phyloP scores from a whole-genome alignment of 1,140 invertebrate genomes.

The Heliothis subflexa region DNA sequence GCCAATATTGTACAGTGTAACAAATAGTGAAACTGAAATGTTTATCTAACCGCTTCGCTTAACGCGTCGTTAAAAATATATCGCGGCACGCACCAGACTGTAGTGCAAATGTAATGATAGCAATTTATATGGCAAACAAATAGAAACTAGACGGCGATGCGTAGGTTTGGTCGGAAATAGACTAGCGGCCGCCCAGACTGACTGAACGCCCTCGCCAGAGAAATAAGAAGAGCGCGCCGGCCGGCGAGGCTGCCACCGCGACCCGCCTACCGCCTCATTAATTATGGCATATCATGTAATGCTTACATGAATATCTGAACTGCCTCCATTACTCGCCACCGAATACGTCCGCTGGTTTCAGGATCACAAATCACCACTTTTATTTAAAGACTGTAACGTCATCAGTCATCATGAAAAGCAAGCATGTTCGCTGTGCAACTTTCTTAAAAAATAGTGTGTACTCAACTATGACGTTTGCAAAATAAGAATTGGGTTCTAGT shows the following conservation, averaged over 20 bases:
- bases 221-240: slow-evolving; percentile 36
- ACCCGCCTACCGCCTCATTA: slow-evolving; percentile 43
- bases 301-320: slow-evolving; percentile 32
- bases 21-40: slow-evolving; percentile 45
- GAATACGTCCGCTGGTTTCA: background rate
- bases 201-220: slow-evolving; percentile 46
- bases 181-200: slow-evolving; percentile 50
- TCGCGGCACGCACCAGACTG: slow-evolving; percentile 52
- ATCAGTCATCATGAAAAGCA: background rate
- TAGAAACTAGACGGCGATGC: slow-evolving; percentile 67
- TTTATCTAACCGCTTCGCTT: slow-evolving; percentile 45
- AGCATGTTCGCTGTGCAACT: background rate
- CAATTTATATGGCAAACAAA: slow-evolving; percentile 68
- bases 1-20: slow-evolving; percentile 37
- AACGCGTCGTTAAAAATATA: slow-evolving; percentile 52
- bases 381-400: background rate
- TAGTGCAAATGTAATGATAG: slow-evolving; percentile 61
- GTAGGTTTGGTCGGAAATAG: slow-evolving; percentile 68
- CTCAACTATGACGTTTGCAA: no score
- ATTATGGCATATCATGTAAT: slow-evolving; percentile 48
- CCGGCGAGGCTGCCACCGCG: background rate
- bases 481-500: no score
- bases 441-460: no score
- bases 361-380: background rate
- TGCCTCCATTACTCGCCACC: slow-evolving; percentile 1